Evolutionary conservation across 2,113 vertebrate species (phyloP).

Genomic region (Pithys albifrons): DNA sequence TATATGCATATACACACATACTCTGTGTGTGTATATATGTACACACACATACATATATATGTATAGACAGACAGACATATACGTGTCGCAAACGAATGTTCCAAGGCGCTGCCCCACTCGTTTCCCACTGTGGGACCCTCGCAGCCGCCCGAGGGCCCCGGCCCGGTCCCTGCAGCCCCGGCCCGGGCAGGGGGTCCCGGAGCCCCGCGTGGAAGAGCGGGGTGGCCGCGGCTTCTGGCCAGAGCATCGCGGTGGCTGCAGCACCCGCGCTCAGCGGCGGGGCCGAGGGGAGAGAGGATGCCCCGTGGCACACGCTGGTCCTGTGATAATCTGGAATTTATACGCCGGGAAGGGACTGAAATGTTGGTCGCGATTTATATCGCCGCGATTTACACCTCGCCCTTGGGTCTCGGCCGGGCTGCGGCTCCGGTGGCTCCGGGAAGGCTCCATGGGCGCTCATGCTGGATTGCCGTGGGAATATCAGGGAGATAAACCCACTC

Average conservation of each 20-base stretch:
- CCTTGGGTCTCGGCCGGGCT: neutral
- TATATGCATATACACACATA: too few relatives aligned
- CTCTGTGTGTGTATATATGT: too few relatives aligned
- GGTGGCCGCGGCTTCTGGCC: neutral
- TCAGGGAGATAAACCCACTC: fast-evolving
- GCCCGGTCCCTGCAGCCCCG: neutral
- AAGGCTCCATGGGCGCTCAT: neutral
- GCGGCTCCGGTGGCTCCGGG: neutral
- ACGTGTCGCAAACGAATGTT: neutral
- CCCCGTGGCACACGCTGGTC: too few relatives aligned
- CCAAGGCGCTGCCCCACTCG: neutral
- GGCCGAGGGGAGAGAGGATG: neutral
- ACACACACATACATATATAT: fast-evolving
- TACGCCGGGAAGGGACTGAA: neutral
- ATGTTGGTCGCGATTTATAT: neutral
- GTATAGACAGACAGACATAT: too few relatives aligned
- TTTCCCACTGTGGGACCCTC: neutral
- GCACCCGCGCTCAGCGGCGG: neutral
- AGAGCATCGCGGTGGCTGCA: neutral
- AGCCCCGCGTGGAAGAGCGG: neutral
- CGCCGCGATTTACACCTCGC: neutral
- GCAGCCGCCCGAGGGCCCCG: neutral
- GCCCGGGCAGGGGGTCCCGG: neutral
- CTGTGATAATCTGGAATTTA: neutral
- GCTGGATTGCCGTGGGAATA: neutral